Conservation (phyloP, 2,113 vertebrate genomes). For the Pluvianellus socialis region DNA sequence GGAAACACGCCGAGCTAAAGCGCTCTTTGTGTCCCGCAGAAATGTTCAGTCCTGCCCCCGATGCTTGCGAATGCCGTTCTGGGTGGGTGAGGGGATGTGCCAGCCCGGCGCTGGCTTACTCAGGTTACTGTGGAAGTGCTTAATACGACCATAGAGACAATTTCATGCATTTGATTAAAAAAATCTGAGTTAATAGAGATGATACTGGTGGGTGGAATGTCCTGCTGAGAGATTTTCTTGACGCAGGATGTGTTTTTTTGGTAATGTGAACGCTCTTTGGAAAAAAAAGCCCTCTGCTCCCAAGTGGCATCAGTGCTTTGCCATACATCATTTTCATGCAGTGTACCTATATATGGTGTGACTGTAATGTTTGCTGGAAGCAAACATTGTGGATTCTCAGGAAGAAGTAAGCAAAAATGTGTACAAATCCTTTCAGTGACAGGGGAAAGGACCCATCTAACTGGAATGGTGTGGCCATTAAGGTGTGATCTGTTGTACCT, state of each 20-base stretch:
- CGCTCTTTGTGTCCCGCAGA: accelerated
- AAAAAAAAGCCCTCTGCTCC: not conserved
- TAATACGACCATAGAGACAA: not conserved
- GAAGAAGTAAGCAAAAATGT: not conserved
- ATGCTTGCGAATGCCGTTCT: accelerated
- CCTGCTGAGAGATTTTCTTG: not conserved
- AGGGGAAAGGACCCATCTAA: not conserved
- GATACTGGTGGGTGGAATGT: not conserved
- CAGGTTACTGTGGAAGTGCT: not conserved
- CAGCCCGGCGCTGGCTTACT: not conserved
- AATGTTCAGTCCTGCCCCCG: accelerated
- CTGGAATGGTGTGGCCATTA: not conserved
- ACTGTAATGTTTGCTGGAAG: not conserved
- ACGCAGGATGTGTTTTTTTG: accelerated
- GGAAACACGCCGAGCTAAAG: not conserved
- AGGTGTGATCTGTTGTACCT: not conserved
- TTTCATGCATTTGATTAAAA: not conserved
- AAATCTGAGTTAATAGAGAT: not conserved
- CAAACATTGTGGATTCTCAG: not conserved
- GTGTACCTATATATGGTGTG: not conserved
- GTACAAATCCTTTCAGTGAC: not conserved
- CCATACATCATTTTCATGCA: not conserved
- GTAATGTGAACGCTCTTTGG: not conserved
- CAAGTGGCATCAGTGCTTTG: not conserved
- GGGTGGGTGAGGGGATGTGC: not conserved